Conservation (phyloP, 2,113 vertebrate genomes). For the Drymodes brunneopygia region DNA sequence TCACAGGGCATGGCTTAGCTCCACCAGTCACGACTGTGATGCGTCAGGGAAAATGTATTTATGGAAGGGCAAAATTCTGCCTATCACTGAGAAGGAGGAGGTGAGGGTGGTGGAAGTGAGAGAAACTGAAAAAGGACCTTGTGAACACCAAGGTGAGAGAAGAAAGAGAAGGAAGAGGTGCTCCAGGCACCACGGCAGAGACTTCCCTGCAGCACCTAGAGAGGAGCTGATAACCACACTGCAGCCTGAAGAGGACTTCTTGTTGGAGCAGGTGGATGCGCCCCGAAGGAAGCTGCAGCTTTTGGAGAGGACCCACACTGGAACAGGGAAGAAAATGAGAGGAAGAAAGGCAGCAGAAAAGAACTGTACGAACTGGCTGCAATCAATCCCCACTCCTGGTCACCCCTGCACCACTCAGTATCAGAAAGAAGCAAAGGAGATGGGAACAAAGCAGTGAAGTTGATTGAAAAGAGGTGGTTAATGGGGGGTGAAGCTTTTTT, state of each 20-base stretch:
- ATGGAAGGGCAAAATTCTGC: not conserved
- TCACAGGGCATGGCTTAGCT: accelerated
- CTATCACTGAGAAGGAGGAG: not conserved
- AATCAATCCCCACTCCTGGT: not conserved
- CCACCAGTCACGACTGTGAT: not conserved
- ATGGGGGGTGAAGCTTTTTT: accelerated
- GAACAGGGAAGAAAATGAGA: not conserved
- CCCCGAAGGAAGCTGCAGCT: not conserved
- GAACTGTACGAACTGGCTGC: not conserved
- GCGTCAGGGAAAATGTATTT: not conserved
- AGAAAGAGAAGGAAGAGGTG: not conserved
- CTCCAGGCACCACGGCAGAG: not conserved
- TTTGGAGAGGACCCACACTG: accelerated
- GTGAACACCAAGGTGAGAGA: not conserved
- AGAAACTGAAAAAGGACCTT: not conserved
- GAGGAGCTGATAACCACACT: not conserved
- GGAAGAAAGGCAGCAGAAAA: not conserved
- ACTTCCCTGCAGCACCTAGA: not conserved
- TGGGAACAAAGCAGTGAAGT: not conserved
- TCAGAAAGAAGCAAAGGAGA: not conserved
- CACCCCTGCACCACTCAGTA: accelerated
- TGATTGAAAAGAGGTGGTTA: not conserved
- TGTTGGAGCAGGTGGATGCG: not conserved
- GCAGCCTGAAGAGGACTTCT: accelerated
- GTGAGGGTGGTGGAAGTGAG: no score